Conservation (phyloP, 2,113 vertebrate species). For the Trichechus manatus region DNA sequence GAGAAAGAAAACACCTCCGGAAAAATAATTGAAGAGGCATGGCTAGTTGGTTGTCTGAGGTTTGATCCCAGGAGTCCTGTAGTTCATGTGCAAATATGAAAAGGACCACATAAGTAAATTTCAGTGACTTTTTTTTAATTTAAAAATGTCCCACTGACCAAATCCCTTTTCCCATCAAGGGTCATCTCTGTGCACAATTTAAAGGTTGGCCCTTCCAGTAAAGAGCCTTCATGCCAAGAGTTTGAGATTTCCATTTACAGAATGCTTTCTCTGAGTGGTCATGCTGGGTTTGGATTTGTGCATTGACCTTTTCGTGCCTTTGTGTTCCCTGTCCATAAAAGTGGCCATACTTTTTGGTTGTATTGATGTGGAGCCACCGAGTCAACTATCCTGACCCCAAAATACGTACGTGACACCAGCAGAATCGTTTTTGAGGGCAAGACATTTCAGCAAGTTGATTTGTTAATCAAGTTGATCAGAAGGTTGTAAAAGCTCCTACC, state of each 20-base stretch:
- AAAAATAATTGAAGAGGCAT: constrained; percentile 77
- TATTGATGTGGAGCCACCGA: neutral
- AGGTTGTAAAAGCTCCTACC: neutral
- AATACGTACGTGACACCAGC: constrained; percentile 33
- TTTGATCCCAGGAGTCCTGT: constrained; percentile 66
- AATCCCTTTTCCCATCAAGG: constrained; percentile 60
- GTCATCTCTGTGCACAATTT: constrained; percentile 39
- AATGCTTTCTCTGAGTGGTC: constrained; percentile 58
- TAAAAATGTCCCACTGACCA: constrained; percentile 72
- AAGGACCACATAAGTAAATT: constrained; percentile 65
- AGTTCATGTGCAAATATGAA: constrained; percentile 74
- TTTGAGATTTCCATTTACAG: constrained; percentile 68
- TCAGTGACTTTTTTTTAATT: constrained; percentile 64
- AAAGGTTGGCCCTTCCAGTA: constrained; percentile 37
- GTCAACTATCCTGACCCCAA: constrained; percentile 55
- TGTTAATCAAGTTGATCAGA: constrained; percentile 18
- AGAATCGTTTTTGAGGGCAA: neutral
- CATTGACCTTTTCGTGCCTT: constrained; percentile 58
- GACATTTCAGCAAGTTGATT: constrained; percentile 42
- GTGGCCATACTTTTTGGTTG: constrained; percentile 37
- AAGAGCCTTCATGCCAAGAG: constrained; percentile 51
- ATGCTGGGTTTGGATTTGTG: constrained; percentile 54
- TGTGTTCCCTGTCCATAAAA: constrained; percentile 57
- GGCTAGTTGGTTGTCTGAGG: constrained; percentile 65
- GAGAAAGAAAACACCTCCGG: constrained; percentile 75